Conservation (phyloP, 2,888 invertebrate genomes). For the Helicoverpa assulta region DNA sequence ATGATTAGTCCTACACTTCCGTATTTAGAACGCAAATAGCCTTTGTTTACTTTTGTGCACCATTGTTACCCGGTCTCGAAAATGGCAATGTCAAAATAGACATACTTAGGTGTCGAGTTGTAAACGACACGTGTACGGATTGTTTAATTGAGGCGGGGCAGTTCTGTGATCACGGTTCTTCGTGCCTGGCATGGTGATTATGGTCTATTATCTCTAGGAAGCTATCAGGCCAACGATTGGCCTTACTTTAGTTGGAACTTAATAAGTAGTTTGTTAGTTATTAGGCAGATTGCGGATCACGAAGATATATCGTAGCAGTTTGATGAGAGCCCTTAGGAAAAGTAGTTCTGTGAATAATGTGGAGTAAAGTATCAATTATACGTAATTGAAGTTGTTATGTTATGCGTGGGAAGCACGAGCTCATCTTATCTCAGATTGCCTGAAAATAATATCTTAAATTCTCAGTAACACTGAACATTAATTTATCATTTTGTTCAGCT, state of each 20-base stretch:
- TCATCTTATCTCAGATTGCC: conserved; percentile 27
- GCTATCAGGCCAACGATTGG: conserved; percentile 24
- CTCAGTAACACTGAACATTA: conserved; percentile 12
- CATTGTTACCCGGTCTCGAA: conserved; percentile 15
- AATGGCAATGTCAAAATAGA: conserved; percentile 30
- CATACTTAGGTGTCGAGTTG: conserved; percentile 28
- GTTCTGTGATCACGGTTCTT: conserved; percentile 34
- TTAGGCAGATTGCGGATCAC: conserved; percentile 16
- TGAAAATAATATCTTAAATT: conserved; percentile 7
- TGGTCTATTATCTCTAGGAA: conserved; percentile 38
- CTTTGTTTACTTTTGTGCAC: conserved; percentile 54
- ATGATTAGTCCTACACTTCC: conserved; percentile 71
- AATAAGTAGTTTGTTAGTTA: conserved; percentile 32
- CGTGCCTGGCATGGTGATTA: conserved; percentile 45
- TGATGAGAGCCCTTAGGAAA: conserved; percentile 10
- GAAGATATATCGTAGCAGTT: not conserved
- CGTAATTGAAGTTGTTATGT: conserved; percentile 11
- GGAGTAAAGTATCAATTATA: not conserved
- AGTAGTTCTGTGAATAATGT: conserved; percentile 17
- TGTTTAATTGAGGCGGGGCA: conserved; percentile 36
- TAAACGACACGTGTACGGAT: conserved; percentile 40
- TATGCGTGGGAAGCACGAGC: conserved; percentile 21
- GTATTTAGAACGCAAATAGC: conserved; percentile 57
- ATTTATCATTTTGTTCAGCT: conserved; percentile 30
- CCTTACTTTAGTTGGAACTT: conserved; percentile 24